Evolutionary conservation across 1,140 invertebrate species (phyloP).

Genomic region (Leguminivora glycinivorella): DNA sequence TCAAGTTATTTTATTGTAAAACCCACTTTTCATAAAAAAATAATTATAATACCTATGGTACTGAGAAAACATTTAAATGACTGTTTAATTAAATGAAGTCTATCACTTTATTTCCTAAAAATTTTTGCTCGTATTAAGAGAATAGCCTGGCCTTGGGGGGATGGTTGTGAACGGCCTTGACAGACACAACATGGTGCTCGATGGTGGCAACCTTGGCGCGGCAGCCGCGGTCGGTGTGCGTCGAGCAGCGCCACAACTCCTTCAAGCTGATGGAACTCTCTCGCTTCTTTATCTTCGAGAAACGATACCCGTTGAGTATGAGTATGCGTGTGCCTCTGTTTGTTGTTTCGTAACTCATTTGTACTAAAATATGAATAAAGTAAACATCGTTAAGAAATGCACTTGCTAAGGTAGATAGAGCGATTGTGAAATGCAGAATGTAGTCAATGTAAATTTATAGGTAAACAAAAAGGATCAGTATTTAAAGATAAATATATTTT

Average conservation of each 20-base stretch:
- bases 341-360: neutral
- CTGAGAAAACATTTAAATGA: too few relatives aligned
- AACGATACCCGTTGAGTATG: neutral
- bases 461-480: too few relatives aligned
- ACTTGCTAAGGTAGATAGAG: neutral
- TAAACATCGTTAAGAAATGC: neutral
- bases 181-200: neutral
- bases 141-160: neutral
- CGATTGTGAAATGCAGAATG: too few relatives aligned
- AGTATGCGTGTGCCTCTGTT: neutral
- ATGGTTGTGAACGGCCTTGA: conserved; percentile 30
- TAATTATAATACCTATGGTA: too few relatives aligned
- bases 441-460: too few relatives aligned
- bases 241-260: neutral
- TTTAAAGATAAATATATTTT: too few relatives aligned
- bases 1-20: neutral
- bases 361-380: neutral
- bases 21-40: neutral
- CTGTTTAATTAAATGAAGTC: too few relatives aligned
- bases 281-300: neutral
- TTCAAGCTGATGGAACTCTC: neutral
- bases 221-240: conserved; percentile 15
- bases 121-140: too few relatives aligned
- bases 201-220: conserved; percentile 20
- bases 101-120: neutral